Base-by-base conservation (phyloP, 2,888 invertebrate species). In the Drosophila emarginata region DNA sequence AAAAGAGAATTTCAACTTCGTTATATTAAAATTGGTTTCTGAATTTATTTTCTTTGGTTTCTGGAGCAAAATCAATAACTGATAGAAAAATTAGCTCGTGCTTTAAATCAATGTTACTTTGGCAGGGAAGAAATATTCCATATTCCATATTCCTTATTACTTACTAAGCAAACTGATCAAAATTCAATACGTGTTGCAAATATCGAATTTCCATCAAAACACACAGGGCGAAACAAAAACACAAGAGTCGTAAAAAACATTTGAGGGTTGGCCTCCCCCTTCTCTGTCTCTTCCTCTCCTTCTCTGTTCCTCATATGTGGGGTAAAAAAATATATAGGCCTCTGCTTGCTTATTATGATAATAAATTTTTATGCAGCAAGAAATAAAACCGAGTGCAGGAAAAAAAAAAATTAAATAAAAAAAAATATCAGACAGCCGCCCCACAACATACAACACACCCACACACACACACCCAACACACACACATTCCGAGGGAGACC, bases 151-250 rank as follows among this genome's bases (percentile, higher is more conserved):
- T 69, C 59, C 69, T 71, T 86, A 86, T 80, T 76, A 83, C 83
- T 77, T 79, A 73, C 79, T 72, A 73, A 69, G 72, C 72, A 77
- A 58, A 74, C 84, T 85, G 82, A 87, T 85, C 87, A 85, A 85
- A 85, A 85, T 85, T 85, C 84, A 85, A 85, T 85, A 85, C 84
- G 74, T 87, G 84, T 80, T 82, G 79, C 87, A 85, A 76, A 85
- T 87, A 85, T 85, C 84, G 84, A 87, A 85, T 85, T 85, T 87
- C 84, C 87, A 87, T 87, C 84, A 85, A 85, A 85, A 85, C 79
- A 72, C 71, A 72, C 67, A 61, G 73, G 65, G 68, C 65, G 61
- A 69, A 65, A 65, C 60, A 72, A 62, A 51, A 57, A 57, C 53
- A 64, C 39, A 58, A 64, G 73, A 65, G 58, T 67, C 85, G 77